A percentile compares a stretch with the other conserved stretches of the same genome.
These are phyloP conservation scores for Drosophila elegans DNA, from an alignment of 1,140 invertebrate species.

Conservation along the genomic window DNA sequence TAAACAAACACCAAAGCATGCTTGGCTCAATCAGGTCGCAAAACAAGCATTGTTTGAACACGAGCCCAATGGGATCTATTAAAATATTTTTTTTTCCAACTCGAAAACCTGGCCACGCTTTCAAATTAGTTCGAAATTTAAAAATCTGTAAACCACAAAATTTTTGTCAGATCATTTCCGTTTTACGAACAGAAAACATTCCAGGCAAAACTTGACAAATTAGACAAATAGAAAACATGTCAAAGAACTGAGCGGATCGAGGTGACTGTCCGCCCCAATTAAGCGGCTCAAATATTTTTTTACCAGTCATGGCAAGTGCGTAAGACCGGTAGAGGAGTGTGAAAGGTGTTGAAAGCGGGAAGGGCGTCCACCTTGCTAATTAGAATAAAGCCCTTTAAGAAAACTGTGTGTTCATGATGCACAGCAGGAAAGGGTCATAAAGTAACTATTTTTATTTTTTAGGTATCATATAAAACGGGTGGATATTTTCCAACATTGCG, in stretches of 20 bases:
- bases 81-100: conserved; percentile 55
- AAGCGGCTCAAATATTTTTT: conserved; percentile 56
- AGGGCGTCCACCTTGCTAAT: conserved; percentile 58
- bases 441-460: neutral
- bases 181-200: conserved; percentile 32
- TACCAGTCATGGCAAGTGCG: conserved; percentile 66
- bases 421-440: neutral
- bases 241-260: conserved; percentile 69
- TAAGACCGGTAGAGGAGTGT: conserved; percentile 62
- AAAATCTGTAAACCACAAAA: conserved; percentile 39
- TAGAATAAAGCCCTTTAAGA: conserved; percentile 66
- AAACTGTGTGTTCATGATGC: conserved; percentile 65
- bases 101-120: conserved; percentile 60
- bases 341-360: conserved; percentile 18
- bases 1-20: conserved; percentile 31
- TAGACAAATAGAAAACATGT: conserved; percentile 83
- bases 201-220: conserved; percentile 69
- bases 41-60: conserved; percentile 76
- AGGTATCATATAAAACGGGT: too few species aligned
- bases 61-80: conserved; percentile 68
- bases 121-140: conserved; percentile 11
- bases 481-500: too few species aligned
- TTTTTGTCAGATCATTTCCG: conserved; percentile 75
- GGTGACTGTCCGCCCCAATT: conserved; percentile 58
- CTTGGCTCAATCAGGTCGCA: conserved; percentile 43